Evolutionary conservation across 2,113 vertebrate genomes (phyloP).

Genomic region (Oophaga pumilio): DNA sequence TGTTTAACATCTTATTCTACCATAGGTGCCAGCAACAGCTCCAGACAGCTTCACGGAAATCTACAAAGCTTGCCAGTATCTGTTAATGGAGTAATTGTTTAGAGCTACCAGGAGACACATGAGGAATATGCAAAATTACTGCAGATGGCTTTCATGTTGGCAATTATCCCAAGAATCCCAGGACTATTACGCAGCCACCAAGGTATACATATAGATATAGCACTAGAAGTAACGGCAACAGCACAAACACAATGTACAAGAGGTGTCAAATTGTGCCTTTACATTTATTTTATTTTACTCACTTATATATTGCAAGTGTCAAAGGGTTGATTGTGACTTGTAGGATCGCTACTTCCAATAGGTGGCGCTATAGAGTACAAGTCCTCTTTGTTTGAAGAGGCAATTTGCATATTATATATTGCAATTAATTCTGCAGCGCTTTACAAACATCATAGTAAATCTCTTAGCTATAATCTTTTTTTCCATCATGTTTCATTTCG

Average conservation of each 20-base stretch:
- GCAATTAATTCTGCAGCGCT: too few relatives aligned
- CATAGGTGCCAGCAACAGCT: not conserved
- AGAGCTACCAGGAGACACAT: not conserved
- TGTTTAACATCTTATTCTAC: not conserved
- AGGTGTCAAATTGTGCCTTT: not conserved
- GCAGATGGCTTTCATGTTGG: not conserved
- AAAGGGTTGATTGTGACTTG: too few relatives aligned
- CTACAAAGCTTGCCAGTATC: not conserved
- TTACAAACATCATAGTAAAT: too few relatives aligned
- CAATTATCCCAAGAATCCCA: not conserved
- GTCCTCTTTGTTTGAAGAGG: too few relatives aligned
- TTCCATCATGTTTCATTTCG: too few relatives aligned
- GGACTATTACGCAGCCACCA: not conserved
- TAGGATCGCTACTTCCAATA: too few relatives aligned
- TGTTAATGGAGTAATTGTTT: not conserved
- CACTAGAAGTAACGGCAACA: not conserved
- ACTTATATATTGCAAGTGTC: too few relatives aligned
- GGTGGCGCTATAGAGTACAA: too few relatives aligned
- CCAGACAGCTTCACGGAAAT: not conserved
- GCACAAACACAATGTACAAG: not conserved
- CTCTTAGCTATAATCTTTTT: too few relatives aligned
- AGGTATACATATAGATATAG: not conserved
- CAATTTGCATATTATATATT: too few relatives aligned
- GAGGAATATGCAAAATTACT: not conserved
- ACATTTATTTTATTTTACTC: too few relatives aligned